phyloP scores from a whole-genome alignment of 2,113 vertebrate species.

The Saccopteryx leptura region DNA sequence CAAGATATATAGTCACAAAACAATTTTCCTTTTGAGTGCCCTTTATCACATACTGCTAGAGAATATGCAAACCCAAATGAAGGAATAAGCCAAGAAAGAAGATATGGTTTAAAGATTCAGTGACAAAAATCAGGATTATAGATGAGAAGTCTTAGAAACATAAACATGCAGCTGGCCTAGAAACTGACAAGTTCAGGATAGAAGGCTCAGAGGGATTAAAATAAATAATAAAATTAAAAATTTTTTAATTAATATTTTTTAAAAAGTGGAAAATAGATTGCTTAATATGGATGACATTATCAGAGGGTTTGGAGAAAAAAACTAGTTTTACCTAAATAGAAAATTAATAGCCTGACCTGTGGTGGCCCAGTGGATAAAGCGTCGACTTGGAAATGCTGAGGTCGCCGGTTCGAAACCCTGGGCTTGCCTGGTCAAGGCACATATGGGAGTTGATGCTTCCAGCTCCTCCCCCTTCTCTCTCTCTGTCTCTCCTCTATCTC shows the following conservation, averaged over 20 bases:
- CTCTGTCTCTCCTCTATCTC: too few relatives aligned
- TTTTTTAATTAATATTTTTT: background rate
- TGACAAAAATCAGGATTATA: background rate
- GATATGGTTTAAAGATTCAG: background rate
- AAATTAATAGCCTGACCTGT: too few relatives aligned
- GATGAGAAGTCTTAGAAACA: background rate
- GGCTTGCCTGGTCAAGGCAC: too few relatives aligned
- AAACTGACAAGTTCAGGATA: background rate
- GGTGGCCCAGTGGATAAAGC: too few relatives aligned
- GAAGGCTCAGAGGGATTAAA: background rate
- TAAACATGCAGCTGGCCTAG: background rate
- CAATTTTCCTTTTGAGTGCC: background rate
- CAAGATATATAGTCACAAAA: background rate
- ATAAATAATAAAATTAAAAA: too few relatives aligned
- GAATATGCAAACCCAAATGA: background rate
- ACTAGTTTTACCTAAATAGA: background rate
- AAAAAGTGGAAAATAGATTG: background rate
- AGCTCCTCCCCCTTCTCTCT: too few relatives aligned
- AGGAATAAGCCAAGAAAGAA: background rate
- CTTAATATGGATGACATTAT: background rate
- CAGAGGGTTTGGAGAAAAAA: background rate
- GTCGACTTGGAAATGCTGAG: too few relatives aligned
- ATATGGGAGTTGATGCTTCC: too few relatives aligned
- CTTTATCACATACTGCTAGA: background rate
- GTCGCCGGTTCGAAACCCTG: too few relatives aligned